Percentiles rank a stretch among this genome's conserved stretches.
Evolutionary conservation across 2,113 vertebrate genomes (phyloP).

Genomic region (Prochilodus magdalenae): DNA sequence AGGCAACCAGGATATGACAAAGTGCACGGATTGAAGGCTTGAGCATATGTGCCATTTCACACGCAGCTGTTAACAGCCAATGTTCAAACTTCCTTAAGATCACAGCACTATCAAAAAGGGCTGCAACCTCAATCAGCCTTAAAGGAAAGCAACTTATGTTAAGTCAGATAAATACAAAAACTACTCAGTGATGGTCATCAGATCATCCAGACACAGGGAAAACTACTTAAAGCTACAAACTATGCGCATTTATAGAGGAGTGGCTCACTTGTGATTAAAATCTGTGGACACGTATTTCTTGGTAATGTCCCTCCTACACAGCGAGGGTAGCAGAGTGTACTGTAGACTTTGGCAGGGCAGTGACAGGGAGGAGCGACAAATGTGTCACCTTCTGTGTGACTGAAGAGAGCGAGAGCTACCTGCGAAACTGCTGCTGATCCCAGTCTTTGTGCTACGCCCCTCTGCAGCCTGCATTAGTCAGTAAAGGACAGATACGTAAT

Average conservation of each 20-base stretch:
- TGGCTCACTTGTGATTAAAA: neutral
- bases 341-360: conserved; percentile 23
- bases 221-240: neutral
- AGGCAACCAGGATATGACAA: too few species aligned
- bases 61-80: too few species aligned
- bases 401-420: conserved; percentile 28
- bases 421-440: conserved; percentile 13
- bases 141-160: neutral
- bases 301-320: neutral
- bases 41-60: too few species aligned
- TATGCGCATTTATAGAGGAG: neutral
- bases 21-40: too few species aligned
- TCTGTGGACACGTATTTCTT: neutral
- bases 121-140: neutral
- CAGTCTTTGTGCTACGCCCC: conserved; percentile 26
- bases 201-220: neutral
- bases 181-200: neutral
- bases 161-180: too few species aligned
- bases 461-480: conserved; percentile 65
- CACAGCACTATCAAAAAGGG: neutral
- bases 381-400: conserved; percentile 20
- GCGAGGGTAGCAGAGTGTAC: neutral
- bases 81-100: too few species aligned
- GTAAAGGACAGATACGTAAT: conserved; percentile 66
- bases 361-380: neutral